Percentiles rank a stretch among this genome's conserved stretches.
Evolutionary conservation across 2,888 invertebrate genomes (phyloP).

Genomic region (Pemphredon lugubris): DNA sequence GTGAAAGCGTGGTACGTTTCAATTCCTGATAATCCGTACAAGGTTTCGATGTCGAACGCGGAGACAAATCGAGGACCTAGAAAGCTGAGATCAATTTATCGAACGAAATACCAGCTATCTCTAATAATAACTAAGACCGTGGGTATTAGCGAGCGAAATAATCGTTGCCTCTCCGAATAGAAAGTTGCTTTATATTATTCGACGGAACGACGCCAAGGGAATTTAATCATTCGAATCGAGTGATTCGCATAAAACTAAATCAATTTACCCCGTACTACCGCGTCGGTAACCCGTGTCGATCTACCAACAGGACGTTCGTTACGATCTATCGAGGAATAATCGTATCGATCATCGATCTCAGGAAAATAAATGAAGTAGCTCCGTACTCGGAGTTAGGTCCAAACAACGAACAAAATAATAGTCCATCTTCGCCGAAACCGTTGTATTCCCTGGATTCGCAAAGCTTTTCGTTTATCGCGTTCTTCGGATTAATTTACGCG

Average conservation of each 20-base stretch:
- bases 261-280: too few relatives aligned
- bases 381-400: too few relatives aligned
- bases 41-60: conserved; percentile 26
- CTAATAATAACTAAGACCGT: conserved; percentile 15
- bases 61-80: conserved; percentile 23
- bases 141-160: conserved; percentile 9
- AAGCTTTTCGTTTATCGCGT: too few relatives aligned
- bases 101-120: conserved; percentile 15
- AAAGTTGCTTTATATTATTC: conserved; percentile 32
- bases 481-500: too few relatives aligned
- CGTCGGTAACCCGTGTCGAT: too few relatives aligned
- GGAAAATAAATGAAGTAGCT: too few relatives aligned
- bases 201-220: conserved; percentile 1
- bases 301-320: too few relatives aligned
- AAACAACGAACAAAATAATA: too few relatives aligned
- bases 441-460: too few relatives aligned
- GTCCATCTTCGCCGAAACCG: too few relatives aligned
- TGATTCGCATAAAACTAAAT: not conserved
- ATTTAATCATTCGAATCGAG: not conserved
- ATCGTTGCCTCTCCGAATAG: conserved; percentile 21
- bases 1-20: too few relatives aligned
- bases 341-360: too few relatives aligned
- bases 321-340: not conserved
- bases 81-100: conserved; percentile 34
- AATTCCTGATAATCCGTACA: conserved; percentile 31